These are phyloP conservation scores for Tetrapedia diversipes DNA, from an alignment of 2,888 invertebrate species.

Conservation along the genomic window DNA sequence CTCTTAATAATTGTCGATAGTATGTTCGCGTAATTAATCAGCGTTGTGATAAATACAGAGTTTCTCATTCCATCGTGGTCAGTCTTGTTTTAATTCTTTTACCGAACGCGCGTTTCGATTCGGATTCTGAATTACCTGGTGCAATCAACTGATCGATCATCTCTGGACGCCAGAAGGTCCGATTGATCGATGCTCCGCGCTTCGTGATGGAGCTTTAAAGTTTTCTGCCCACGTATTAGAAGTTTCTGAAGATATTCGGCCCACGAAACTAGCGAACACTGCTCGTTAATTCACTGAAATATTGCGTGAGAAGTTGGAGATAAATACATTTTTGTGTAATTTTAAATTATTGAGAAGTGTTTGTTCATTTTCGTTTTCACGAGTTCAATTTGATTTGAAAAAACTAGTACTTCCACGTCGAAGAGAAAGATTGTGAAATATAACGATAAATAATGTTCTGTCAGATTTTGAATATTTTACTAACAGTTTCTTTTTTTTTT, in stretches of 20 bases:
- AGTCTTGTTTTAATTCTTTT: neutral
- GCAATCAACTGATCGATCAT: conserved; percentile 67
- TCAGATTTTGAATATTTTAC: neutral
- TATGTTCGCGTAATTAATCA: no score
- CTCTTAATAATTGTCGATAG: no score
- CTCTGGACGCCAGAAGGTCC: conserved; percentile 21
- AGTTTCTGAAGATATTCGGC: conserved; percentile 42
- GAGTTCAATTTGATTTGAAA: no score
- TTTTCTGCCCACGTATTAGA: conserved; percentile 31
- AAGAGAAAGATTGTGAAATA: neutral
- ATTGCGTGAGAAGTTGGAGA: neutral
- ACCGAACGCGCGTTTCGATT: conserved; percentile 30
- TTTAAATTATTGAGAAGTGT: no score
- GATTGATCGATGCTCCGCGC: conserved; percentile 68
- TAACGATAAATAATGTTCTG: neutral
- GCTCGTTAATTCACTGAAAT: conserved; percentile 14
- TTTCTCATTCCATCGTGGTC: neutral
- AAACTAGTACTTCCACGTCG: no score
- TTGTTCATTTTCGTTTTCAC: no score
- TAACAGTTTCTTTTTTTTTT: conserved; percentile 23
- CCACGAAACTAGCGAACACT: conserved; percentile 41
- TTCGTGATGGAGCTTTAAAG: conserved; percentile 61
- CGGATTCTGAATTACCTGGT: conserved; percentile 16
- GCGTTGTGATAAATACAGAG: no score
- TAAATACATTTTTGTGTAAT: no score